phyloP scores from a whole-genome alignment of 2,113 vertebrate genomes.

The Pteronura brasiliensis region DNA sequence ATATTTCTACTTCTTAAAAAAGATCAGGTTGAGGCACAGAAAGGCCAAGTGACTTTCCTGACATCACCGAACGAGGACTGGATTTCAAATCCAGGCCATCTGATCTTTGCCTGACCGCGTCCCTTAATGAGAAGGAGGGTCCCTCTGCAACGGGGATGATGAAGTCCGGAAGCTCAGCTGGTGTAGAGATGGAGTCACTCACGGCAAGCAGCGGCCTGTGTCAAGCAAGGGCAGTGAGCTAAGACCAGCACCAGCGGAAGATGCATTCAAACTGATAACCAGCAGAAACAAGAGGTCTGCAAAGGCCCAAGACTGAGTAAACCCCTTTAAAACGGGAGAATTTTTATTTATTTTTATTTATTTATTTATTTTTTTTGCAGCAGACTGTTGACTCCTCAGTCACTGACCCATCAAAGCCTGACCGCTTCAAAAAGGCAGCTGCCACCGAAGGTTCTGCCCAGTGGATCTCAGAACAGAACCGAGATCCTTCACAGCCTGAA shows the following conservation, averaged over 20 bases:
- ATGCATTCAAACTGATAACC: background rate
- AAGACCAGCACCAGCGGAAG: background rate
- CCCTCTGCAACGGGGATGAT: background rate
- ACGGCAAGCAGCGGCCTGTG: background rate
- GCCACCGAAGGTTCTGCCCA: rapidly evolving
- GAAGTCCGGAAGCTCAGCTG: background rate
- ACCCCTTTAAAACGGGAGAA: background rate
- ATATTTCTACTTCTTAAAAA: background rate
- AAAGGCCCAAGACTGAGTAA: background rate
- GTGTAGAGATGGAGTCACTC: background rate
- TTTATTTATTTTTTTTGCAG: no score
- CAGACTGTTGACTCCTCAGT: background rate
- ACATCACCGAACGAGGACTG: background rate
- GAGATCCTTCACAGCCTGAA: background rate
- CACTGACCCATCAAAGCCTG: background rate
- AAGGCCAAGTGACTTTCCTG: background rate
- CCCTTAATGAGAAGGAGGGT: background rate
- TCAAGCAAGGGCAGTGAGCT: background rate
- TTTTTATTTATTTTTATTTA: no score
- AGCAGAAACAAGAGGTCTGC: background rate
- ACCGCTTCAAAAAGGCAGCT: background rate
- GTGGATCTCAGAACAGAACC: background rate
- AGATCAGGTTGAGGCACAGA: background rate
- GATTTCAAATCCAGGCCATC: background rate
- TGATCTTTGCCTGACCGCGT: background rate